These are phyloP conservation scores for Drosophila kambysellisi DNA, from an alignment of 2,888 invertebrate genomes.

Conservation along the genomic window DNA sequence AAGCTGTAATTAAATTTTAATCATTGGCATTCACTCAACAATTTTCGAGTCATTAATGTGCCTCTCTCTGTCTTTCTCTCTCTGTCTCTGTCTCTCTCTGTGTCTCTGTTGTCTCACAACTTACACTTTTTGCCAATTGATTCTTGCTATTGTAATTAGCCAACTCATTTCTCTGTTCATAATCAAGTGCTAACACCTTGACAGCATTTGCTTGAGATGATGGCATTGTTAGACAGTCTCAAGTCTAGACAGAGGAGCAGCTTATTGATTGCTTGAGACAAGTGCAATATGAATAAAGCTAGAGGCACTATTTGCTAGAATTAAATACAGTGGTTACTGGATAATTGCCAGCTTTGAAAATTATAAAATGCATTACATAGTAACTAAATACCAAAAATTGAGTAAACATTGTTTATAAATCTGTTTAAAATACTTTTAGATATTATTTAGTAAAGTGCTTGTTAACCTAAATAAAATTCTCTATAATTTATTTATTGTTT, in stretches of 20 bases:
- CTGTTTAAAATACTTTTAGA: not conserved
- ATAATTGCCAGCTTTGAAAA: not conserved
- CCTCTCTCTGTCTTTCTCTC: constrained; percentile 7
- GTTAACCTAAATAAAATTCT: not conserved
- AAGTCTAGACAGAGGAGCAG: constrained; percentile 55
- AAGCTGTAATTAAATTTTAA: constrained; percentile 70
- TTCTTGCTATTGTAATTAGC: constrained; percentile 55
- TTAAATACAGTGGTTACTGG: not conserved
- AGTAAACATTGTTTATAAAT: not conserved
- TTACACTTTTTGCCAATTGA: constrained; percentile 63
- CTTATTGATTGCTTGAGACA: constrained; percentile 21
- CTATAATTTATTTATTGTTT: not conserved
- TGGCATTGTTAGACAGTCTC: constrained; percentile 37
- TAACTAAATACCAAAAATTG: too few relatives aligned
- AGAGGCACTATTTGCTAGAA: not conserved
- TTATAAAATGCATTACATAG: not conserved
- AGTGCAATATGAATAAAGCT: not conserved
- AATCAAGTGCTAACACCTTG: constrained; percentile 49
- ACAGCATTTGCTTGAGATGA: constrained; percentile 28
- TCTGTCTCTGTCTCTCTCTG: not conserved
- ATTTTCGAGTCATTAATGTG: constrained; percentile 20
- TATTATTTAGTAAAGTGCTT: not conserved
- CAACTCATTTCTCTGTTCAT: constrained; percentile 37
- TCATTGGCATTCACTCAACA: constrained; percentile 41
- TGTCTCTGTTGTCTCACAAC: constrained; percentile 52